Percentiles rank a stretch among this genome's conserved stretches.
These are phyloP conservation scores for Phaonia tiefii DNA, from an alignment of 2,888 invertebrate genomes.

Conservation along the genomic window DNA sequence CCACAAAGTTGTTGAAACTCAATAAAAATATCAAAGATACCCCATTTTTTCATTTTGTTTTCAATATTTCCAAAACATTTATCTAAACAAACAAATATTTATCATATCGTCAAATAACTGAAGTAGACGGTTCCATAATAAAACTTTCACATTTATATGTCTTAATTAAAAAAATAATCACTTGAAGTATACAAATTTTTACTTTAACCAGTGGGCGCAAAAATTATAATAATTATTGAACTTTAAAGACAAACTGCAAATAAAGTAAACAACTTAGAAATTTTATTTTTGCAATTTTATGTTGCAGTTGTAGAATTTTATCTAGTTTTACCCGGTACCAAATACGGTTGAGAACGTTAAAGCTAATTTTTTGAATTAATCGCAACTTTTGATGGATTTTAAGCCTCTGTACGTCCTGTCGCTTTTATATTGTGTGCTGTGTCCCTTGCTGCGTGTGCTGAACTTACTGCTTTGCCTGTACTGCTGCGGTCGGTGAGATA, in stretches of 20 bases:
- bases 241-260: constrained; percentile 1
- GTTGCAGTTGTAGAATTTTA: constrained; percentile 11
- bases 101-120: constrained; percentile 7
- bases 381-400: constrained; percentile 9
- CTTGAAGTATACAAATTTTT: background rate
- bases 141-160: background rate
- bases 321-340: background rate
- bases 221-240: constrained; percentile 10
- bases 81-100: background rate
- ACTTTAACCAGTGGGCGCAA: background rate
- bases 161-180: constrained; percentile 7
- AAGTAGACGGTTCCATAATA: constrained; percentile 13
- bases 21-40: background rate
- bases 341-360: background rate
- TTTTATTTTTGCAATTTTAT: background rate
- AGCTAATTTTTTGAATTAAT: constrained; percentile 5
- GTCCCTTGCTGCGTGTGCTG: too few species aligned
- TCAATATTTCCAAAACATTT: constrained; percentile 14
- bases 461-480: too few species aligned
- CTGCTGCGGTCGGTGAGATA: too few species aligned
- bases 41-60: background rate
- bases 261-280: background rate
- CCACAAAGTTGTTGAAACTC: too few species aligned
- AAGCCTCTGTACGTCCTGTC: background rate
- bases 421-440: too few species aligned